Evolutionary conservation across 2,113 vertebrate species (phyloP).

Genomic region (Semicossyphus pulcher): DNA sequence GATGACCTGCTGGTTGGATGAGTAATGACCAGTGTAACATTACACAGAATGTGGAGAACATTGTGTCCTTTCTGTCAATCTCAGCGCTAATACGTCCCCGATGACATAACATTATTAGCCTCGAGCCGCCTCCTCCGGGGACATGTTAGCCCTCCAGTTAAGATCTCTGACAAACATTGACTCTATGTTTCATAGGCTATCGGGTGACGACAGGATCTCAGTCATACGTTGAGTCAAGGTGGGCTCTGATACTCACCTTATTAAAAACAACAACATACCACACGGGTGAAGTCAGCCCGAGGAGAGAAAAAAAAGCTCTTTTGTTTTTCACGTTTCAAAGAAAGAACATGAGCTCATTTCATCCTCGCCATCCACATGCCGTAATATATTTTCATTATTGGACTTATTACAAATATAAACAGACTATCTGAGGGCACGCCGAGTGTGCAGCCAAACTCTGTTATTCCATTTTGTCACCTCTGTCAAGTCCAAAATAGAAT

Average conservation of each 20-base stretch:
- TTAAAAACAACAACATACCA: slow-evolving; percentile 60
- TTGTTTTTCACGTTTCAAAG: slow-evolving; percentile 49
- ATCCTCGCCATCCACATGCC: background rate
- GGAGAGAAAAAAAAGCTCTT: background rate
- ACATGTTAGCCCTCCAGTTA: slow-evolving; percentile 45
- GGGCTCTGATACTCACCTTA: slow-evolving; percentile 21
- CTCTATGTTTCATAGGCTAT: slow-evolving; percentile 57
- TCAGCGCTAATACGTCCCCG: slow-evolving; percentile 20
- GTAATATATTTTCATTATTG: slow-evolving; percentile 43
- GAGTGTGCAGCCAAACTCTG: slow-evolving; percentile 1
- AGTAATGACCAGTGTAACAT: slow-evolving; percentile 26
- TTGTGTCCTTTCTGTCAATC: slow-evolving; percentile 37
- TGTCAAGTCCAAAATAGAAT: slow-evolving; percentile 15
- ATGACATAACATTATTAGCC: slow-evolving; percentile 39
- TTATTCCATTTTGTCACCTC: slow-evolving; percentile 37
- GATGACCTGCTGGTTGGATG: slow-evolving; percentile 25
- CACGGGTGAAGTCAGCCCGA: slow-evolving; percentile 28
- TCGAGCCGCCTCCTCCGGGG: slow-evolving; percentile 28
- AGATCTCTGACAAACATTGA: slow-evolving; percentile 58
- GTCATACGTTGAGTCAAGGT: slow-evolving; percentile 53
- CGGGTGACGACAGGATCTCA: slow-evolving; percentile 44
- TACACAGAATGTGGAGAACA: slow-evolving; percentile 23
- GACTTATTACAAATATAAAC: slow-evolving; percentile 20
- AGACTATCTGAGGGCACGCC: slow-evolving; percentile 5
- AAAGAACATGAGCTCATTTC: slow-evolving; percentile 35